Conservation (phyloP, 37 sponge, comb jelly and placozoan species). For the Agelas oroides region DNA sequence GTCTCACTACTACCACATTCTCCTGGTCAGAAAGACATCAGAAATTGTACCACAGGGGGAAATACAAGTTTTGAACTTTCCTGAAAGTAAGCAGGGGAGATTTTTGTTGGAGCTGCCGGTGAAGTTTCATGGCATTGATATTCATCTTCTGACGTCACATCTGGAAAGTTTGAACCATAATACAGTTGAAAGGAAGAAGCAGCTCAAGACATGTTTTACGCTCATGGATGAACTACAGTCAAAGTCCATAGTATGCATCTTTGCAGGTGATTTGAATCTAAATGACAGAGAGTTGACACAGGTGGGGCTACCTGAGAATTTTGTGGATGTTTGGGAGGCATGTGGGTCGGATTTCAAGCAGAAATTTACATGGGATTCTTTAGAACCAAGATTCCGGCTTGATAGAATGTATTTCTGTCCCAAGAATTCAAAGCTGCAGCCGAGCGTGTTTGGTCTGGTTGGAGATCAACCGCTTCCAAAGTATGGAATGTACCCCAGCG, state of each 20-base stretch:
- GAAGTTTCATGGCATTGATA: neutral
- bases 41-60: constrained; percentile 1
- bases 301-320: constrained; percentile 34
- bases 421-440: neutral
- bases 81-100: constrained; percentile 48
- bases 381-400: constrained; percentile 50
- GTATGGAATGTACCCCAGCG: constrained; percentile 61
- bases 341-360: constrained; percentile 44
- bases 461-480: constrained; percentile 38
- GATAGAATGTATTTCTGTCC: constrained; percentile 62
- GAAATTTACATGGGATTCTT: constrained; percentile 71
- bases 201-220: constrained; percentile 27
- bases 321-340: constrained; percentile 67
- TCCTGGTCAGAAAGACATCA: constrained; percentile 34
- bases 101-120: constrained; percentile 46
- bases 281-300: constrained; percentile 48
- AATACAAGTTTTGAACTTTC: constrained; percentile 27
- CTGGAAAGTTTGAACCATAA: constrained; percentile 64
- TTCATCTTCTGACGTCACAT: constrained; percentile 66
- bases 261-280: constrained; percentile 76
- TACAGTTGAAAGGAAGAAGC: constrained; percentile 50
- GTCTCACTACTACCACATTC: constrained; percentile 38
- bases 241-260: constrained; percentile 25
- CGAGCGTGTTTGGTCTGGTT: constrained; percentile 48
- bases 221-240: constrained; percentile 6